Base-by-base conservation (phyloP, 2,113 vertebrate species). In the Hirundichthys speculiger region DNA sequence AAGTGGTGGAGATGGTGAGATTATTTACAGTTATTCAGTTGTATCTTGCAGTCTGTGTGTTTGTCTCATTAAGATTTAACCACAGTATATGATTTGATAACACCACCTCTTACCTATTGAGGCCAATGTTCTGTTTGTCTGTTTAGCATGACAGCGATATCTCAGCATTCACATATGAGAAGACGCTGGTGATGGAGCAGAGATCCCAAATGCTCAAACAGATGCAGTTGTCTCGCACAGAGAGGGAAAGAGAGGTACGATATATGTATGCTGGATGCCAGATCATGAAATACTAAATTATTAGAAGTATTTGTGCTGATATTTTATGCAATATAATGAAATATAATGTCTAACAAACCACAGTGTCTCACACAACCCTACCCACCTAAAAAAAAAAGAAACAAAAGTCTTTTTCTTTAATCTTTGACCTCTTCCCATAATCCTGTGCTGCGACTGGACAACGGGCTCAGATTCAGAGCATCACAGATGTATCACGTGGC, bases 1-100 rank as follows among this genome's bases (percentile, higher is more conserved):
- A 99, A 87, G 96, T 98, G 79, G 97, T 98, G 66, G 96, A 99
- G 92, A 96, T 99, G 97, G 97, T 98, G 86, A 83, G 92, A 43
- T 39, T 14, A 11, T 70, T 20, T 14, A 1, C 15, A 21, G 3
- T 20, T 41, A 11, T 57, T 24, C 2, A 12, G 2, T 10, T 19
- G 7, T 34, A 45, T 19, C 18, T 19, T 45, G 18, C 42, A 18
- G 3, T 14, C 0, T 45, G 18, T 34, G 6, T 34, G 6, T 6
- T 6, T 34, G 30, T 7, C 3, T 9, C 11, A 34, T 34, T 34
- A 27, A 3, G 3, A 27, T 8, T 27, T 5, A 34, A 34, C 30
- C 30, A 34, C 30, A 34, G 7, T 34, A 7, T 34, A 34, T 34
- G 6, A 34, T 34, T 10, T 34, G 30, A 10, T 34, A 34, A 34